Evolutionary conservation across 2,888 invertebrate species (phyloP), one percentile per base, ranked within the genome.

Genomic region (Troilus luridus): DNA sequence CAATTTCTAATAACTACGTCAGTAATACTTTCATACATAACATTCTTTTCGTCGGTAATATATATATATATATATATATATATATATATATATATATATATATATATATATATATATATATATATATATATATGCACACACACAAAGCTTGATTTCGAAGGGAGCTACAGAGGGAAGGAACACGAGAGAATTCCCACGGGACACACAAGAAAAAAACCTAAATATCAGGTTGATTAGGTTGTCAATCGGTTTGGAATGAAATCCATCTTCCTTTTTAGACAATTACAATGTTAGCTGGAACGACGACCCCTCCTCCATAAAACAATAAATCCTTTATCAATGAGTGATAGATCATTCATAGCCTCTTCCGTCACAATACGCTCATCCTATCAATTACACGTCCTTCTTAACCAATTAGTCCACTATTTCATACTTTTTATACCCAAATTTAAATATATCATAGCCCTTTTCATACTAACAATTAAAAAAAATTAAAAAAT

Each of bases 181-280:
- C 2, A 14, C 27, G 27, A 41, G 41, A 77, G 24, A 19, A n/a
- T 85, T 85, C 85, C 85, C 85, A 85, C 56, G 85, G 85, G 6
- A 67, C 19, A 67, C 2, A 41, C 41, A 41, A 41, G 72, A n/a
- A 19, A 19, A 2, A 14, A 85, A n/a, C 56, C 27, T 6, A 77
- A 85, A 58, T 85, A 85, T 56, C 12, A 56, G n/a, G 85, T 85
- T 58, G 85, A 85, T 85, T 85, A 85, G 85, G 56, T 85, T 85
- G 85, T 85, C 85, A 85, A 85, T 85, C 85, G 85, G n/a, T 85
- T 56, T n/a, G 85, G 14, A 58, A 85, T 85, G 85, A 24, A 81
- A 85, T 85, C 85, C 56, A 85, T 85, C 85, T 85, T 85, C 56
- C 85, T 85, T 85, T 85, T 85, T 85, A 85, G 85, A 85, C 85